These are phyloP conservation scores for Botia almorhae DNA, from an alignment of 2,797 vertebrate species.

Conservation along the genomic window DNA sequence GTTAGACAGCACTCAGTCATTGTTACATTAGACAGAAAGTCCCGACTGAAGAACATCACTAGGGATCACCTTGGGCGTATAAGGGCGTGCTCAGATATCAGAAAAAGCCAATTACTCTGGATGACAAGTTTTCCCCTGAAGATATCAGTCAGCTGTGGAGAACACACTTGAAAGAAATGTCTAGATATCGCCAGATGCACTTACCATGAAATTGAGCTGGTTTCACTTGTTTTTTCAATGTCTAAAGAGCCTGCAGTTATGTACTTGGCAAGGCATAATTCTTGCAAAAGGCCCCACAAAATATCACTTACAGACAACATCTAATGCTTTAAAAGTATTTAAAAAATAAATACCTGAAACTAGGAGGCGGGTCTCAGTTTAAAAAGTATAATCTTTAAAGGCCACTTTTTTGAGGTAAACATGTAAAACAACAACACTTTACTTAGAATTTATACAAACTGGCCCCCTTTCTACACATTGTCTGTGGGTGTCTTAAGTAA, in stretches of 20 bases:
- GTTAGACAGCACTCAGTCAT: conserved; percentile 39
- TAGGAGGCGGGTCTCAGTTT: conserved; percentile 65
- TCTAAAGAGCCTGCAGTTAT: conserved; percentile 71
- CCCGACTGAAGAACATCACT: conserved; percentile 72
- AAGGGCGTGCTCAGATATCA: conserved; percentile 84
- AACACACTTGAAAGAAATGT: conserved; percentile 84
- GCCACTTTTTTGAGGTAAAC: conserved; percentile 43
- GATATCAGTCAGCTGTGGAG: conserved; percentile 92
- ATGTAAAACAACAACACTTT: conserved; percentile 46
- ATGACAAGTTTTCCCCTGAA: conserved; percentile 90
- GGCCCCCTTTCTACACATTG: background rate
- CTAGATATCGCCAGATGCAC: conserved; percentile 85
- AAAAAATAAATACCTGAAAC: conserved; percentile 69
- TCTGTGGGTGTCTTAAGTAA: conserved; percentile 8
- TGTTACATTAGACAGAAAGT: conserved; percentile 57
- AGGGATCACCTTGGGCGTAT: conserved; percentile 55
- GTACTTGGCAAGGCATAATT: conserved; percentile 40
- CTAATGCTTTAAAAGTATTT: conserved; percentile 64
- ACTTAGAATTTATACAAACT: conserved; percentile 35
- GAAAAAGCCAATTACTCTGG: conserved; percentile 88
- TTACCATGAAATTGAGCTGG: conserved; percentile 92
- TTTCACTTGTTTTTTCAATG: conserved; percentile 79
- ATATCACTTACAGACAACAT: conserved; percentile 38
- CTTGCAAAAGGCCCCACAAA: conserved; percentile 38
- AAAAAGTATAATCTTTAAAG: conserved; percentile 56